Percentiles rank a stretch among this genome's conserved stretches.
These are phyloP conservation scores for Diadromus collaris DNA, from an alignment of 2,888 invertebrate species.

Conservation along the genomic window DNA sequence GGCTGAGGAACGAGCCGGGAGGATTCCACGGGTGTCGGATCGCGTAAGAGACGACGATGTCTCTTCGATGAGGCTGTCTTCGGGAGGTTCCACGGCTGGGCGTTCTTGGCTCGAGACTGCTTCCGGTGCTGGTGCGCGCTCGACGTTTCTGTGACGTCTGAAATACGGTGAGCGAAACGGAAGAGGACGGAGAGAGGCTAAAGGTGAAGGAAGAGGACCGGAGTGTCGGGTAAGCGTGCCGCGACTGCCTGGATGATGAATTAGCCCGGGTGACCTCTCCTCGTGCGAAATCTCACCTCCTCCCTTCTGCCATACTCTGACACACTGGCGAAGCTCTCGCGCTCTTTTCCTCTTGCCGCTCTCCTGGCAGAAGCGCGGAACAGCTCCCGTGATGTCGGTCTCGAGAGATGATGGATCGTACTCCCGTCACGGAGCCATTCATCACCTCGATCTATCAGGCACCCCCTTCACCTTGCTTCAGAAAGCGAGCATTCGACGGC, in stretches of 20 bases:
- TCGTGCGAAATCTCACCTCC: conserved; percentile 77
- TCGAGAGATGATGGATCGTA: conserved; percentile 78
- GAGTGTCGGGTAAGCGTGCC: conserved; percentile 66
- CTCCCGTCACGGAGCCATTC: conserved; percentile 79
- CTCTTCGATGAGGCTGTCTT: conserved; percentile 39
- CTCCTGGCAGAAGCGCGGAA: conserved; percentile 53
- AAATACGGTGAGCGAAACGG: conserved; percentile 44
- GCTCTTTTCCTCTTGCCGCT: background rate
- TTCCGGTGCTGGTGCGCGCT: conserved; percentile 38
- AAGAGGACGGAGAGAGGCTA: conserved; percentile 39
- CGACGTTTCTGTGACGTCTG: conserved; percentile 34
- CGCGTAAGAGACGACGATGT: conserved; percentile 26
- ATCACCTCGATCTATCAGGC: conserved; percentile 79
- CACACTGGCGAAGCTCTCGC: conserved; percentile 62
- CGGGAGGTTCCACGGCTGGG: conserved; percentile 19
- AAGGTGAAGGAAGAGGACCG: conserved; percentile 51
- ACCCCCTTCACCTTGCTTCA: conserved; percentile 77
- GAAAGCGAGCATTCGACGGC: conserved; percentile 79
- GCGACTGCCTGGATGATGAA: conserved; percentile 75
- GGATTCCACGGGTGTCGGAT: conserved; percentile 33
- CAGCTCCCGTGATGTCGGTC: conserved; percentile 61
- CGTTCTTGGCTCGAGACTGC: conserved; percentile 36
- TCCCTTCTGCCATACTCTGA: conserved; percentile 63
- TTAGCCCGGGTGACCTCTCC: conserved; percentile 77
- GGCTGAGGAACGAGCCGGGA: conserved; percentile 44